Conservation (phyloP, 2,888 invertebrate species). For the Amaurobius ferox region DNA sequence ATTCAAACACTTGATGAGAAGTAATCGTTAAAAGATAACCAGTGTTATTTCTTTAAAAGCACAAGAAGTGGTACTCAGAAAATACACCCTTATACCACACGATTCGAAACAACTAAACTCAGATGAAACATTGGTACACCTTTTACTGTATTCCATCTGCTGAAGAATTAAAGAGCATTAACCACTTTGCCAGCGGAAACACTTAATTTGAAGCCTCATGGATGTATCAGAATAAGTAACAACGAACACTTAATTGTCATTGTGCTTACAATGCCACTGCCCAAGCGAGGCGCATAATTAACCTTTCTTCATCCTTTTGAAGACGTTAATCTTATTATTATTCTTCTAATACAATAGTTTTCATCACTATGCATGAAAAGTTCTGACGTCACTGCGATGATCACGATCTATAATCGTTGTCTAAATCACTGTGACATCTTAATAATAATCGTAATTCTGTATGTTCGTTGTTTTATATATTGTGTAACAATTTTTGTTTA, state of each 20-base stretch:
- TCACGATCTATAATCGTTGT: neutral
- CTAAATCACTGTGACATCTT: neutral
- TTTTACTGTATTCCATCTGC: neutral
- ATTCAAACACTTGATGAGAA: too few relatives aligned
- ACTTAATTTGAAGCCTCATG: constrained; percentile 2
- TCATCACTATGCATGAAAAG: neutral
- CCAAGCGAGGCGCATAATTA: neutral
- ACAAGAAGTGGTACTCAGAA: too few relatives aligned
- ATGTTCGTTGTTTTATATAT: too few relatives aligned
- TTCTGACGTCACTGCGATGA: neutral
- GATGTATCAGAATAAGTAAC: neutral
- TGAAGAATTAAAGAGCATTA: neutral
- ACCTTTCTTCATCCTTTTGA: neutral
- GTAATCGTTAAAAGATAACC: too few relatives aligned
- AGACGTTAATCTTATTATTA: constrained; percentile 8
- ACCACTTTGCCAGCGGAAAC: neutral
- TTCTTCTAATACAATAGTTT: neutral
- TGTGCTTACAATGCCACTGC: neutral
- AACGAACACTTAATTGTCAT: neutral
- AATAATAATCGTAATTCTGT: too few relatives aligned
- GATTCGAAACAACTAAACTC: too few relatives aligned
- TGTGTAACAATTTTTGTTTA: too few relatives aligned
- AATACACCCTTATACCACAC: too few relatives aligned
- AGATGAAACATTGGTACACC: neutral
- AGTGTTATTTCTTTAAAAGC: too few relatives aligned